Percentiles rank a stretch among this genome's conserved stretches.
Conservation (phyloP, 1,140 invertebrate genomes). For the Leptonema lineaticorne region DNA sequence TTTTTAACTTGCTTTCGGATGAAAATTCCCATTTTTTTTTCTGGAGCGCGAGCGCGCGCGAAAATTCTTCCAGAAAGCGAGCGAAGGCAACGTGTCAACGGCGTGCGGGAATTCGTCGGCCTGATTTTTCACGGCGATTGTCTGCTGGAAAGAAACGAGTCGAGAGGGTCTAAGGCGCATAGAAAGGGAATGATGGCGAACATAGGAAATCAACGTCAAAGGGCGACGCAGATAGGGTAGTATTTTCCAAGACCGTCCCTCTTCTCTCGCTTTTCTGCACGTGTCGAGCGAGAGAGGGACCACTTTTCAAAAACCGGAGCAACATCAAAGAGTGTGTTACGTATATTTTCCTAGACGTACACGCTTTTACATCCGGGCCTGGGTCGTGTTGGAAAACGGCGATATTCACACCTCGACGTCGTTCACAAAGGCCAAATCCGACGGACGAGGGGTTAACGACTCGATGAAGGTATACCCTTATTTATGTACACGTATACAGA, state of each 20-base stretch:
- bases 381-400: slow-evolving; percentile 10
- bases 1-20: too few species aligned
- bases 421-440: slow-evolving; percentile 23
- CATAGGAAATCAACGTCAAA: not conserved
- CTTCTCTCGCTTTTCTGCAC: too few species aligned
- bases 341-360: slow-evolving; percentile 20
- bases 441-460: slow-evolving; percentile 9
- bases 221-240: not conserved
- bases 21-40: too few species aligned
- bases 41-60: too few species aligned
- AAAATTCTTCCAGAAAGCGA: too few species aligned
- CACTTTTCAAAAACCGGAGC: slow-evolving; percentile 15
- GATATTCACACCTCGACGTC: slow-evolving; percentile 20
- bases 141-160: too few species aligned
- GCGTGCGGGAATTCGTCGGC: too few species aligned
- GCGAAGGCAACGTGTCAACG: too few species aligned
- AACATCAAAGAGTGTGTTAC: slow-evolving; percentile 23
- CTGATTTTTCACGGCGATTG: too few species aligned
- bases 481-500: not conserved
- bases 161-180: too few species aligned
- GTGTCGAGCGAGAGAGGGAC: not conserved
- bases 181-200: too few species aligned
- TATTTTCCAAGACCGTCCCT: too few species aligned
- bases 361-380: not conserved
- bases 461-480: not conserved